A percentile compares a stretch with the other conserved stretches of the same genome.
These are phyloP conservation scores for Hydractinia echinata DNA, from an alignment of 30 jellyfish, hydroid and myxozoan species.

Conservation along the genomic window DNA sequence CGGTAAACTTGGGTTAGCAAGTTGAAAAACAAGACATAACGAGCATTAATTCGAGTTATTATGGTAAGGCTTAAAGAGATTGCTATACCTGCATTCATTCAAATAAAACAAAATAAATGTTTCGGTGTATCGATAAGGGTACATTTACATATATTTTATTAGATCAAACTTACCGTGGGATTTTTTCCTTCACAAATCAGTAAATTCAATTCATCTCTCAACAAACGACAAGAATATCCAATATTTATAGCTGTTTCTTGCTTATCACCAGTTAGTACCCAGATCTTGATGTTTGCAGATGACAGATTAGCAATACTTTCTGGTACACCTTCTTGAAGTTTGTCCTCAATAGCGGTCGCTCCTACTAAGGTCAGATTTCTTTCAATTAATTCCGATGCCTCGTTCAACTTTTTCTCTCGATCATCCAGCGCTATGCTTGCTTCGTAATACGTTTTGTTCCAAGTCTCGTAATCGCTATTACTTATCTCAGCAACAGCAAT, in stretches of 20 bases:
- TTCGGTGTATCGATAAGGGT: no score
- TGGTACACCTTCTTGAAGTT: constrained; percentile 88
- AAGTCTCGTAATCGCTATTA: constrained; percentile 48
- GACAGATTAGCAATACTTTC: constrained; percentile 75
- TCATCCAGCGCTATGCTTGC: constrained; percentile 88
- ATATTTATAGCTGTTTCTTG: constrained; percentile 95
- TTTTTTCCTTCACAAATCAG: constrained; percentile 75
- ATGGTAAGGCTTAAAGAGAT: no score
- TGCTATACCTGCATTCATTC: no score
- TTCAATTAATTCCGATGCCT: constrained; percentile 72
- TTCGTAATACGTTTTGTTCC: constrained; percentile 56
- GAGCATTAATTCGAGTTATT: no score
- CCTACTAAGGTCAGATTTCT: constrained; percentile 66
- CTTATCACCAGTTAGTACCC: constrained; percentile 95
- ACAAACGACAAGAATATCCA: constrained; percentile 70
- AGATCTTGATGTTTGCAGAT: constrained; percentile 74
- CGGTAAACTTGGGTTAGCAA: no score
- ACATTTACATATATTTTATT: no score
- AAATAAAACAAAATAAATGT: not conserved
- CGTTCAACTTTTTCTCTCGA: constrained; percentile 76
- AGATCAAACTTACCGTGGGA: constrained; percentile 37
- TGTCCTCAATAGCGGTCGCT: constrained; percentile 93
- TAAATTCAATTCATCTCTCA: constrained; percentile 52
- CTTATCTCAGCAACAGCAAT: constrained; percentile 61
- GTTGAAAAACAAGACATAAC: no score